phyloP scores from a whole-genome alignment of 2,888 invertebrate species.

The Tigriopus californicus region DNA sequence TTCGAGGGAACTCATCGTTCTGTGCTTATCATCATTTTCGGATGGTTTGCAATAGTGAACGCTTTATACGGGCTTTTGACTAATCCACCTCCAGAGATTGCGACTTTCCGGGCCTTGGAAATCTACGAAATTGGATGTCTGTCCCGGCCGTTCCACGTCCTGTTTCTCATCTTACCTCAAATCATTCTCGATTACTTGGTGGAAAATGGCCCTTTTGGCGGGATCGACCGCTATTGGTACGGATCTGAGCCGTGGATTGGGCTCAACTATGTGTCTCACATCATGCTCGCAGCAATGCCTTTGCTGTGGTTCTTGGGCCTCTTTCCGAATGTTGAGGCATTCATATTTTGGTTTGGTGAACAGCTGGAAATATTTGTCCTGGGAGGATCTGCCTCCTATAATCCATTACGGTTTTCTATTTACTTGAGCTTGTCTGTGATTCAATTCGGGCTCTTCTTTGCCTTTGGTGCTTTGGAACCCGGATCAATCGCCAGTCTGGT shows the following conservation, averaged over 20 bases:
- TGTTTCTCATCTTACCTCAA: neutral
- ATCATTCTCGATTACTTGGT: no score
- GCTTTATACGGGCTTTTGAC: conserved; percentile 5
- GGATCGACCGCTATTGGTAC: no score
- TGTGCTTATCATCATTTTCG: neutral
- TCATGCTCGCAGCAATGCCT: neutral
- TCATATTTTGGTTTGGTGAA: conserved; percentile 1
- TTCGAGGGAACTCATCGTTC: neutral
- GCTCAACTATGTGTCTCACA: neutral
- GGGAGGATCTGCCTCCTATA: neutral
- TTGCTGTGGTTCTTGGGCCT: conserved; percentile 7
- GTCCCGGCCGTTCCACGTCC: conserved; percentile 12
- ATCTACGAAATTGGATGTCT: conserved; percentile 1
- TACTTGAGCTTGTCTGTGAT: neutral
- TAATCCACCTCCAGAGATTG: conserved; percentile 4
- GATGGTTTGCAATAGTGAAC: conserved; percentile 2
- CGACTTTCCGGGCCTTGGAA: conserved; percentile 4
- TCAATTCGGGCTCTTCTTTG: neutral
- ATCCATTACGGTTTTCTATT: neutral
- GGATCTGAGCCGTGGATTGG: no score
- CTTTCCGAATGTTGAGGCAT: neutral
- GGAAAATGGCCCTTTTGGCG: no score
- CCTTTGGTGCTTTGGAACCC: neutral
- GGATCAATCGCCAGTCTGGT: neutral
- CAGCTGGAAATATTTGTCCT: neutral